These are phyloP conservation scores for Andrena fulva DNA, from an alignment of 2,888 invertebrate genomes.

Conservation along the genomic window DNA sequence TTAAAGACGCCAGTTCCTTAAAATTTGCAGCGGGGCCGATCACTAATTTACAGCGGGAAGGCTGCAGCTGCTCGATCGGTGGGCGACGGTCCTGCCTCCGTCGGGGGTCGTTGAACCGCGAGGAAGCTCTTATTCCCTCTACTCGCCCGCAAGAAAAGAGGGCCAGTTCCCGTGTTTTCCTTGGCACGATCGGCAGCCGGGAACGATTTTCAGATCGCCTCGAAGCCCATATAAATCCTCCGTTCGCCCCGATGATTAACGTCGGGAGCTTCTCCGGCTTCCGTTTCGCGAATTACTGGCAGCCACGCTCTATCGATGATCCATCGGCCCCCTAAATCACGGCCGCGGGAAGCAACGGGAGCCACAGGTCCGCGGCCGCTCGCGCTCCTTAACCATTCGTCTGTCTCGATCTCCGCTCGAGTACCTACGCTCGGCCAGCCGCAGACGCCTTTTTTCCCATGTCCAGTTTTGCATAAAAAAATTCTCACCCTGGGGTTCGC, in stretches of 20 bases:
- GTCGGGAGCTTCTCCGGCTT: slow-evolving; percentile 33
- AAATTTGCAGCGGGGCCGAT: slow-evolving; percentile 63
- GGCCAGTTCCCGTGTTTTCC: slow-evolving; percentile 52
- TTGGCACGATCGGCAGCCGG: slow-evolving; percentile 31
- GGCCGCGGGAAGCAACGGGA: slow-evolving; percentile 10
- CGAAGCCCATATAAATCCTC: slow-evolving; percentile 38
- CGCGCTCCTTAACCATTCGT: slow-evolving; percentile 15
- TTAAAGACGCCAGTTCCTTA: slow-evolving; percentile 50
- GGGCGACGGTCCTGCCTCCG: slow-evolving; percentile 16
- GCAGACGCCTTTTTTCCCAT: slow-evolving; percentile 79
- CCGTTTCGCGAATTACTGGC: slow-evolving; percentile 51
- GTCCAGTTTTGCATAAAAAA: slow-evolving; percentile 84
- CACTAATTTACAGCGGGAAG: slow-evolving; percentile 44
- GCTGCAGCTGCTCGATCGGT: slow-evolving; percentile 46
- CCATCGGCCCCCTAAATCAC: slow-evolving; percentile 62
- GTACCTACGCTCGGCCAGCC: slow-evolving; percentile 23
- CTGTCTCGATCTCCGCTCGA: background rate
- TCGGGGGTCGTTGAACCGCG: slow-evolving; percentile 59
- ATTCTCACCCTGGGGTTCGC: slow-evolving; percentile 77
- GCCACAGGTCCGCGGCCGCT: slow-evolving; percentile 17
- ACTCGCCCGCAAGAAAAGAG: background rate
- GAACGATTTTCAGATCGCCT: slow-evolving; percentile 45
- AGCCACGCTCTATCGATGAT: slow-evolving; percentile 57
- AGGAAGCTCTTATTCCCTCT: slow-evolving; percentile 23
- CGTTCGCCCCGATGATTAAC: slow-evolving; percentile 59